Conservation (phyloP, 2,888 invertebrate species). For the Thelaira solivaga region DNA sequence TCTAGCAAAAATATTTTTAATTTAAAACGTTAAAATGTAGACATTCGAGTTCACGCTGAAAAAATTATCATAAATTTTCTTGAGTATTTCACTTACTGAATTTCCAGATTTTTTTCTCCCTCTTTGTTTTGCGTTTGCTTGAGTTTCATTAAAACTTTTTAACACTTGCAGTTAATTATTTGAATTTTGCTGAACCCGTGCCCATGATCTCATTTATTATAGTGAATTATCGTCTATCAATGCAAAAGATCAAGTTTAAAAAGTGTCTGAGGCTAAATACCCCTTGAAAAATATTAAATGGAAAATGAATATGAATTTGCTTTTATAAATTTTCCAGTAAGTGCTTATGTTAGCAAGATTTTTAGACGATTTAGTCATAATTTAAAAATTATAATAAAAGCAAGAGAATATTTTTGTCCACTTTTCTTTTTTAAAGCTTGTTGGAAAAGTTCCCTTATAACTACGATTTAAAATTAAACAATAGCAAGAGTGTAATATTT, state of each 20-base stretch:
- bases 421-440: too few species aligned
- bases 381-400: too few species aligned
- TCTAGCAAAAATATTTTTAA: not conserved
- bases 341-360: too few species aligned
- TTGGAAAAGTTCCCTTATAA: too few species aligned
- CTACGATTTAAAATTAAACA: too few species aligned
- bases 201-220: conserved; percentile 47
- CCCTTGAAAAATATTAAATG: not conserved
- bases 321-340: too few species aligned
- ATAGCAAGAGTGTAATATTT: too few species aligned
- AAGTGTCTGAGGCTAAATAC: not conserved
- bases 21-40: not conserved
- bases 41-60: not conserved
- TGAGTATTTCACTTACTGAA: not conserved
- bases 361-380: too few species aligned
- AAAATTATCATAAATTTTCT: not conserved
- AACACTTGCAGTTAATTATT: conserved; percentile 34
- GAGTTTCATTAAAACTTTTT: not conserved
- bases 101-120: not conserved
- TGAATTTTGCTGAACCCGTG: conserved; percentile 25
- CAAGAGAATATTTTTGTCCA: too few species aligned
- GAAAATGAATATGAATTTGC: not conserved
- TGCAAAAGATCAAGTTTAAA: conserved; percentile 13
- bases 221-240: conserved; percentile 10
- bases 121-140: not conserved